Evolutionary conservation across 1,140 invertebrate species (phyloP), one percentile per base, ranked within the genome.

Genomic region (Theocolax elegans): DNA sequence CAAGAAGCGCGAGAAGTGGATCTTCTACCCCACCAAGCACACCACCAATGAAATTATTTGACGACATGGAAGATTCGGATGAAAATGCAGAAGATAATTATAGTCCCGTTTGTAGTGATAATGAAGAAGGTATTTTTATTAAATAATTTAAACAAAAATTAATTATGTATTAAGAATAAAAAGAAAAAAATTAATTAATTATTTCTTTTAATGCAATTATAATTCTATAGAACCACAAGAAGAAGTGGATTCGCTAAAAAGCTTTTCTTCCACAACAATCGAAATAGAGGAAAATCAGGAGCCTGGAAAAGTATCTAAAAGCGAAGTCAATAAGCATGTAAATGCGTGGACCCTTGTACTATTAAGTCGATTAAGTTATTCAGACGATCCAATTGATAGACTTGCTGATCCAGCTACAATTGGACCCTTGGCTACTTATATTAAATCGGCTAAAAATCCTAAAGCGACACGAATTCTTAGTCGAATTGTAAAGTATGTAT

Each of bases 21-120:
- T 80, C 66, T n/a, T 83, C 77, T 2, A 83, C 83, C 6, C 79
- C 82, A 19, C 77, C 83, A 27, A 77, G 77, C 53, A 81, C 83
- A 44, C 81, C 83, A n/a, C 78, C 81, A 3, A 68, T 78, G 23
- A 63, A 75, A 23, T 49, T 75, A 29, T 78, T 76, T 19, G 72
- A 76, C 38, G 73, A 69, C 6, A 51, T 21, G 0, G 67, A 69
- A 56, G 74, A 76, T 2, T 74, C 72, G 19, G 74, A 58, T 7
- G 76, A 82, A 48, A 75, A 60, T 40, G 66, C 75, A 3, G 83
- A 85, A 65, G 79, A 83, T 44, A 82, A 83, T 76, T 85, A 85
- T n/a, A 85, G 83, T 75, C 83, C 83, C 8, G 79, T 85, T 49
- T 85, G 79, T 40, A 85, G 80, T 38, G 84, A 85, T 44, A 74